Evolutionary conservation across 1,140 invertebrate species (phyloP), one percentile per base, ranked within the genome.

Genomic region (Steinernema khuongi): DNA sequence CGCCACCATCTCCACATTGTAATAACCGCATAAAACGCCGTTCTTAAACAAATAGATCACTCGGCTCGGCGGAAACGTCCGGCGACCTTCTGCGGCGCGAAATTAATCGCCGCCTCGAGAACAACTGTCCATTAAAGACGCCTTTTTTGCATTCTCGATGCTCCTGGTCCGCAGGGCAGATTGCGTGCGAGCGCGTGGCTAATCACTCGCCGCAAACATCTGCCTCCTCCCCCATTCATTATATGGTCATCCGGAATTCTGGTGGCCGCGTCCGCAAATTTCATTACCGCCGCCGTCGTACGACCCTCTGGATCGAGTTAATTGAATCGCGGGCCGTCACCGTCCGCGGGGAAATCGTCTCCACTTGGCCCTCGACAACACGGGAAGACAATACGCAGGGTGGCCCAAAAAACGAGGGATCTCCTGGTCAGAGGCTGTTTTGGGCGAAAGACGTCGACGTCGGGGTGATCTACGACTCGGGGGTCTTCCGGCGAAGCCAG

Each of bases 181-280:
- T 11, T 60, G 50, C 50, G 50, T 60, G 50, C 50, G 50, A n/a
- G 50, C 50, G 50, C 50, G 50, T 22, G 50, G 50, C 50, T 60
- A 60, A 60, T 60, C 50, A 60, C 50, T 26, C 50, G 50, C 36
- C 36, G n/a, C 50, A 60, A 60, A 60, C 50, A 60, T 60, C 50
- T 60, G 50, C 50, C 22, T 60, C 50, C 22, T 2, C 50, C n/a
- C 36, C 50, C 50, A 60, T 60, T 60, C 50, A 60, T 60, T 60
- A 60, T 22, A 60, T 7, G 50, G 50, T 60, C 50, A 60, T 60
- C 50, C 50, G 50, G 50, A 60, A 60, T 60, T 60, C 50, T 26
- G 50, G 14, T 41, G 36, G 14, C 50, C 11, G 50, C 11, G 7
- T 22, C 50, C 50, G 22, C 50, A 60, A 60, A 60, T 60, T 60